Conservation (phyloP, 2,888 invertebrate species). For the Cryptus armator region DNA sequence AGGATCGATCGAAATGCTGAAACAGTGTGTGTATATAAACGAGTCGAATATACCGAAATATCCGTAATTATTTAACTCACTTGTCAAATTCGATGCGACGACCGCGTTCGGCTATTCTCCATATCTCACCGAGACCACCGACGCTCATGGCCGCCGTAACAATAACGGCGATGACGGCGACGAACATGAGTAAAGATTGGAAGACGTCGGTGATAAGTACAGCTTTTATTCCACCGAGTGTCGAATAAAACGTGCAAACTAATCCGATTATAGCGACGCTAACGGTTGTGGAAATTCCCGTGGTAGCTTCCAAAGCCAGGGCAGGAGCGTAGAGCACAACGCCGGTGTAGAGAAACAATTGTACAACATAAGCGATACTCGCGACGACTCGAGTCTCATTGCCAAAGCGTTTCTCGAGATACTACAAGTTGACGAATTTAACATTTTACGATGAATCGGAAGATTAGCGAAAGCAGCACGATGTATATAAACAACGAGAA, state of each 20-base stretch:
- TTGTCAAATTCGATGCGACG: slow-evolving; percentile 90
- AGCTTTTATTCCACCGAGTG: slow-evolving; percentile 95
- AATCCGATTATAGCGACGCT: slow-evolving; percentile 91
- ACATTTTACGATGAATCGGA: no score
- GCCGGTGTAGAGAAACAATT: slow-evolving; percentile 96
- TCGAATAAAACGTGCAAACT: slow-evolving; percentile 94
- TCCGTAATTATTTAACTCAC: no score
- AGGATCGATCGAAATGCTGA: slow-evolving; percentile 92
- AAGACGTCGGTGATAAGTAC: slow-evolving; percentile 94
- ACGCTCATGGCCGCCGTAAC: slow-evolving; percentile 90
- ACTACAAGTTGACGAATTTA: no score
- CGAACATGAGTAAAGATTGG: slow-evolving; percentile 93
- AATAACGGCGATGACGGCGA: slow-evolving; percentile 92
- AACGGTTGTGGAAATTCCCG: slow-evolving; percentile 90
- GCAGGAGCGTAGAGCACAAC: slow-evolving; percentile 97
- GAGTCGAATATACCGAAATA: no score
- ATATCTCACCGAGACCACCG: slow-evolving; percentile 90
- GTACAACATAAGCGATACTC: slow-evolving; percentile 93
- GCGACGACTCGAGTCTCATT: slow-evolving; percentile 91
- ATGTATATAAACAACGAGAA: no score
- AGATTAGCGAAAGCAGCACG: no score
- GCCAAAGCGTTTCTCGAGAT: slow-evolving; percentile 94
- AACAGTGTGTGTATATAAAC: no score
- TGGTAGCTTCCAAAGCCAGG: slow-evolving; percentile 93
- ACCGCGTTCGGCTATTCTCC: slow-evolving; percentile 89